phyloP scores from a whole-genome alignment of 2,888 invertebrate species.

The Apodemia zela region DNA sequence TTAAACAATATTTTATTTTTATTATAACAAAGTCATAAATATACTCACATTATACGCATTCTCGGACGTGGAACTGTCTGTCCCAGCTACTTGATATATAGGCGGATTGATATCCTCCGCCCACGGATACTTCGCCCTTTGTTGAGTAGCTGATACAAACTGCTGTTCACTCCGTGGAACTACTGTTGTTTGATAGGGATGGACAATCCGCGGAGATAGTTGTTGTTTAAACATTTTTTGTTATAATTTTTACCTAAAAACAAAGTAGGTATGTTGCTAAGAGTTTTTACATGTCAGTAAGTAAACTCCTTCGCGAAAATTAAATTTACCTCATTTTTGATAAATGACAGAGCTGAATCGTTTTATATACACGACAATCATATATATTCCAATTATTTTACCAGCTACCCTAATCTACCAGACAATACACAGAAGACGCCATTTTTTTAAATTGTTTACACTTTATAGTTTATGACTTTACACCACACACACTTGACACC shows the following conservation, averaged over 20 bases:
- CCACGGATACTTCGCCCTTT: slow-evolving; percentile 74
- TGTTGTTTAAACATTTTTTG: slow-evolving; percentile 73
- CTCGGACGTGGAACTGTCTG: slow-evolving; percentile 75
- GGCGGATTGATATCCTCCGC: slow-evolving; percentile 61
- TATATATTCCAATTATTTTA: neutral
- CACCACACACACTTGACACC: too few relatives aligned
- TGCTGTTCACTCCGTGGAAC: slow-evolving; percentile 71
- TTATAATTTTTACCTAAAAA: slow-evolving; percentile 22
- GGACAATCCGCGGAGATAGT: slow-evolving; percentile 65
- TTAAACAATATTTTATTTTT: too few relatives aligned
- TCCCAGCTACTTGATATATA: slow-evolving; percentile 64
- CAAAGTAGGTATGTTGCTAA: neutral
- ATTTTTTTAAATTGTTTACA: neutral
- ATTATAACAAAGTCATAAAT: too few relatives aligned
- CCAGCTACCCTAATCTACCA: neutral
- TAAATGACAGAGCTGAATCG: neutral
- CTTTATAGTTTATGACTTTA: too few relatives aligned
- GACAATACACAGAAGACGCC: neutral
- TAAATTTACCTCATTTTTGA: slow-evolving; percentile 11
- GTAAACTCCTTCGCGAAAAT: neutral
- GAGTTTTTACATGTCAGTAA: neutral
- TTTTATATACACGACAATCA: neutral
- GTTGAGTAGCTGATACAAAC: slow-evolving; percentile 63
- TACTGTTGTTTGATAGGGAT: slow-evolving; percentile 74
- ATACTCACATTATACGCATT: slow-evolving; percentile 66